phyloP scores from a whole-genome alignment of 2,113 vertebrate species.

The Rhinolophus ferrumequinum region DNA sequence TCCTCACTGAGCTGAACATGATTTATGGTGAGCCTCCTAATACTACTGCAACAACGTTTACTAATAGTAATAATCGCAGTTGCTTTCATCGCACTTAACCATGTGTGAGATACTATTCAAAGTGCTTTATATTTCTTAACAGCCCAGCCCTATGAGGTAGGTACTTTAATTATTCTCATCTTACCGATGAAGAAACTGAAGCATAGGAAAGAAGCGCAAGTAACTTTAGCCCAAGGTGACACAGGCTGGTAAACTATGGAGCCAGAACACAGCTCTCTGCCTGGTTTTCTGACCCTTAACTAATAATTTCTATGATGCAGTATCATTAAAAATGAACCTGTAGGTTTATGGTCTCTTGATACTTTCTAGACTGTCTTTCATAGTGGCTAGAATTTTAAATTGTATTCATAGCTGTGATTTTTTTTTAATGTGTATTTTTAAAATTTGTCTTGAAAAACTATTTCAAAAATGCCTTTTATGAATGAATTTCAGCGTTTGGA shows the following conservation, averaged over 20 bases:
- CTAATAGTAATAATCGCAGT: background rate
- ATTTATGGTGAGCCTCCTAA: background rate
- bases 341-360: conserved; percentile 16
- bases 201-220: background rate
- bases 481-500: conserved; percentile 41
- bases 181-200: background rate
- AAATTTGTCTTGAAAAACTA: background rate
- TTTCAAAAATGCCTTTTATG: background rate
- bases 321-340: background rate
- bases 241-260: background rate
- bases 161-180: background rate
- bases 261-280: background rate
- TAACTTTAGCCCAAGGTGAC: background rate
- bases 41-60: background rate
- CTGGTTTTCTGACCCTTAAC: background rate
- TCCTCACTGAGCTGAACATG: background rate
- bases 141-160: background rate
- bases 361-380: conserved; percentile 23
- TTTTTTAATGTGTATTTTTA: background rate
- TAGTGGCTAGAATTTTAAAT: conserved; percentile 35
- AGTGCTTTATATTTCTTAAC: background rate
- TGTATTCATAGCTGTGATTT: background rate
- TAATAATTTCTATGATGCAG: background rate
- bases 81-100: background rate
- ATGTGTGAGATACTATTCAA: background rate